Conservation (phyloP, 2,888 invertebrate species). For the Leucophora obtusa region DNA sequence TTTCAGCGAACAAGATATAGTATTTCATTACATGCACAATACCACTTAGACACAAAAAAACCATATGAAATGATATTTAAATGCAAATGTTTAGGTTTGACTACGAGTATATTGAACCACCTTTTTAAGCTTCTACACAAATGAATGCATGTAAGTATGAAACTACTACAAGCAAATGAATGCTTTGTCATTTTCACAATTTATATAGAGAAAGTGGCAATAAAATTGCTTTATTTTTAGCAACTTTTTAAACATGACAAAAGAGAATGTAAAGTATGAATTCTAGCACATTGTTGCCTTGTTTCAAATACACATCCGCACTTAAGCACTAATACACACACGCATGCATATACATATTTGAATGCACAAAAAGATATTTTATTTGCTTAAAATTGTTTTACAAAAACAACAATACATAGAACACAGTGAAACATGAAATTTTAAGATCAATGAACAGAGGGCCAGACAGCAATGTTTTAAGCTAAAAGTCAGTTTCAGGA, state of each 20-base stretch:
- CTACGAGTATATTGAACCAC: conserved; percentile 22
- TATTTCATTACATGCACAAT: neutral
- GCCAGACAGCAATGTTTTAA: too few relatives aligned
- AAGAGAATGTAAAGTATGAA: conserved; percentile 25
- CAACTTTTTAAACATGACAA: conserved; percentile 40
- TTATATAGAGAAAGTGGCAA: conserved; percentile 40
- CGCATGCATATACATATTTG: neutral
- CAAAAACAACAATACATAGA: neutral
- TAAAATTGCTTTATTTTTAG: conserved; percentile 41
- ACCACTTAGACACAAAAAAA: neutral
- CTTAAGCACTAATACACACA: neutral
- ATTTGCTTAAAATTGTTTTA: conserved; percentile 27
- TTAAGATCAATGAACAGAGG: too few relatives aligned
- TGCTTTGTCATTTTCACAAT: conserved; percentile 46
- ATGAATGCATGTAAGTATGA: neutral
- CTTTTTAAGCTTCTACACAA: conserved; percentile 5
- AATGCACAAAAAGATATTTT: conserved; percentile 13
- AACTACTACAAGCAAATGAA: conserved; percentile 17
- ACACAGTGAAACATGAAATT: neutral
- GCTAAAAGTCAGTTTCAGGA: too few relatives aligned
- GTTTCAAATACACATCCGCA: conserved; percentile 6
- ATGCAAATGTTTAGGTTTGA: conserved; percentile 36
- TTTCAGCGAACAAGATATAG: too few relatives aligned
- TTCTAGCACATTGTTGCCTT: conserved; percentile 32
- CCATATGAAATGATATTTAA: conserved; percentile 24